These are phyloP conservation scores for Dryobates pubescens DNA, from an alignment of 2,797 vertebrate species.

Conservation along the genomic window DNA sequence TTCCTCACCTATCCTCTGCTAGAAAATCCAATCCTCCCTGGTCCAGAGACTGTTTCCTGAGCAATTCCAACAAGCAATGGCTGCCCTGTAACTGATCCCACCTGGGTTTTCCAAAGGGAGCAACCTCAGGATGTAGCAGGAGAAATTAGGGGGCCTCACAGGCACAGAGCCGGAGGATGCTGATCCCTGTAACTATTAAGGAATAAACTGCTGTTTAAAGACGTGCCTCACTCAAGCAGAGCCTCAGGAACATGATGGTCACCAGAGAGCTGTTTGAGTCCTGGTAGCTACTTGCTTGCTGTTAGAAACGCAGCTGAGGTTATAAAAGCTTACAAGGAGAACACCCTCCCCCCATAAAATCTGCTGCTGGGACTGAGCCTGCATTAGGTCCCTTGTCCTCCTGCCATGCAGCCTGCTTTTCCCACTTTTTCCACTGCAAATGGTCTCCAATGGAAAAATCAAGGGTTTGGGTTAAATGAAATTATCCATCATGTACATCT, in stretches of 20 bases:
- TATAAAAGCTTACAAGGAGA: constrained; percentile 3
- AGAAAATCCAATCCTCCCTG: background rate
- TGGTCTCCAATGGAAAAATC: background rate
- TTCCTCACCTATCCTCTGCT: background rate
- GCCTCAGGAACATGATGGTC: constrained; percentile 3
- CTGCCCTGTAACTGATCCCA: constrained; percentile 5
- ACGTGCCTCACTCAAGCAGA: background rate
- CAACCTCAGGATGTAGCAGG: constrained; percentile 6
- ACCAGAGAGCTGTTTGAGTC: constrained; percentile 20
- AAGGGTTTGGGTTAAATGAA: background rate
- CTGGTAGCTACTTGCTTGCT: constrained; percentile 49
- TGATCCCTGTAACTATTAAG: constrained; percentile 21
- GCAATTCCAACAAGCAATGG: background rate
- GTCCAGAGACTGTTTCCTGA: background rate
- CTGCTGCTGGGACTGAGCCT: background rate
- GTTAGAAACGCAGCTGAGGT: background rate
- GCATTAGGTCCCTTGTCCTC: background rate
- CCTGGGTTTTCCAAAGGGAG: constrained; percentile 35
- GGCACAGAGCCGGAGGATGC: constrained; percentile 40
- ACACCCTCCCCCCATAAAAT: background rate
- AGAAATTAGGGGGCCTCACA: constrained; percentile 43
- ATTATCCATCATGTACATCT: background rate
- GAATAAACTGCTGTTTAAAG: constrained; percentile 21
- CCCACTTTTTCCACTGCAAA: background rate
- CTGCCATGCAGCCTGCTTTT: too few species aligned